Base-by-base conservation (phyloP, 2,888 invertebrate species). In the Marronus borbonicus region DNA sequence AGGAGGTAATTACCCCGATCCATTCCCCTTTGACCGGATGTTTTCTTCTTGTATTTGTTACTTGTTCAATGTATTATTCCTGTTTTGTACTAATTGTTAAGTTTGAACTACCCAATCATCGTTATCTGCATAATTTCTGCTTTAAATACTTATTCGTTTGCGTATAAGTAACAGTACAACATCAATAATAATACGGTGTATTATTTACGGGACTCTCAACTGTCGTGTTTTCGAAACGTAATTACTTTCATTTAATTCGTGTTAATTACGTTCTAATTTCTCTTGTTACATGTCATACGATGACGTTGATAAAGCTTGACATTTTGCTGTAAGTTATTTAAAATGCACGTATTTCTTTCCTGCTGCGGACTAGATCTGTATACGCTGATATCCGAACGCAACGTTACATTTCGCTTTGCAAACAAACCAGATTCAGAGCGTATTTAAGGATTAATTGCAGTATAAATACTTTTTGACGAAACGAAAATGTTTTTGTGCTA, bases 171-270 rank as follows among this genome's bases (percentile, higher is more conserved):
- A 62, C 5, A 62, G 24, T 24, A 24, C 2, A 31, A 12, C 72
- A 20, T 20, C 62, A 39, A 74, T 28, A 44, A 31, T 28, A 62
- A 62, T 31, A 31, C 44, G 55, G 44, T 10, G 3, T 60, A 49
- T 74, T 74, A 74, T 74, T 74, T 74, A 74, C 24, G 72, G n/a
- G 39, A 14, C 12, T 44, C 39, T 36, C 12, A 60, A 60, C 72
- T 36, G 72, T 74, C 72, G 24, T 74, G 72, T 74, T 74, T 74
- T 74, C 60, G 39, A 60, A 74, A 60, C 60, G 44, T 74, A 74
- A 74, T 74, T 74, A 74, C 60, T 74, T 39, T 24, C 44, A 8
- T 60, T 60, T 74, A 60, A 74, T 74, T 74, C 60, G 60, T 24
- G 60, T 60, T 74, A 74, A 74, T 74, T 74, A 24, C 44, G 39